A percentile compares a stretch with the other conserved stretches of the same genome.
Evolutionary conservation across 1,140 invertebrate genomes (phyloP).

Genomic region (Thrips palmi): DNA sequence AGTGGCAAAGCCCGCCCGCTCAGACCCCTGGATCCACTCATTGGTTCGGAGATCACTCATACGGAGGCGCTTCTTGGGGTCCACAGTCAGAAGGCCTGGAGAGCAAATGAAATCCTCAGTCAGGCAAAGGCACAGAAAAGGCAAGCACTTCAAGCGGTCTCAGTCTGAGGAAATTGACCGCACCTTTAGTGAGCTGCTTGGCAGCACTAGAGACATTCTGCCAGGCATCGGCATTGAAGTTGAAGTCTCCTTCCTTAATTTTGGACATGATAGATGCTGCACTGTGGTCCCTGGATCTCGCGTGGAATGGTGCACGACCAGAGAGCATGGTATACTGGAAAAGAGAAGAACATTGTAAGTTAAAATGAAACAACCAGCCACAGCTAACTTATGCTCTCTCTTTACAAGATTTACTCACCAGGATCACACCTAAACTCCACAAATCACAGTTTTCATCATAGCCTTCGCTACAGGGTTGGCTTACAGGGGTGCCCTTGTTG

Average conservation of each 20-base stretch:
- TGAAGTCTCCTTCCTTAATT: conserved; percentile 59
- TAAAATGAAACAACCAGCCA: neutral
- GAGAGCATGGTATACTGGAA: conserved; percentile 70
- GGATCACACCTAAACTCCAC: conserved; percentile 80
- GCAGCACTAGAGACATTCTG: conserved; percentile 47
- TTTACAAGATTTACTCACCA: conserved; percentile 29
- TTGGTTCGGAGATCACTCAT: conserved; percentile 42
- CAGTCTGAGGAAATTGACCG: too few relatives aligned
- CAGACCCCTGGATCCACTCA: conserved; percentile 38
- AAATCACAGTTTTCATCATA: conserved; percentile 84
- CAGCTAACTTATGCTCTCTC: neutral
- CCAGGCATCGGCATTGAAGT: conserved; percentile 54
- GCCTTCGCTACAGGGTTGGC: too few relatives aligned
- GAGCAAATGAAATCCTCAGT: neutral
- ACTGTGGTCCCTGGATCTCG: conserved; percentile 44
- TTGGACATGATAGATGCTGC: conserved; percentile 54
- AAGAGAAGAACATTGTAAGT: conserved; percentile 11
- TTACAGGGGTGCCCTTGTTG: conserved; percentile 26
- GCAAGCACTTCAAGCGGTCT: neutral
- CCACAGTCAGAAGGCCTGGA: conserved; percentile 38
- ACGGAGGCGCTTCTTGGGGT: conserved; percentile 50
- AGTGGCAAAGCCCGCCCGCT: conserved; percentile 21
- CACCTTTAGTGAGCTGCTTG: conserved; percentile 53
- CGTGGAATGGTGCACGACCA: conserved; percentile 64
- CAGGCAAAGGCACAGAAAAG: neutral